Conservation (phyloP, 2,888 invertebrate genomes). For the Margaritifera margaritifera region DNA sequence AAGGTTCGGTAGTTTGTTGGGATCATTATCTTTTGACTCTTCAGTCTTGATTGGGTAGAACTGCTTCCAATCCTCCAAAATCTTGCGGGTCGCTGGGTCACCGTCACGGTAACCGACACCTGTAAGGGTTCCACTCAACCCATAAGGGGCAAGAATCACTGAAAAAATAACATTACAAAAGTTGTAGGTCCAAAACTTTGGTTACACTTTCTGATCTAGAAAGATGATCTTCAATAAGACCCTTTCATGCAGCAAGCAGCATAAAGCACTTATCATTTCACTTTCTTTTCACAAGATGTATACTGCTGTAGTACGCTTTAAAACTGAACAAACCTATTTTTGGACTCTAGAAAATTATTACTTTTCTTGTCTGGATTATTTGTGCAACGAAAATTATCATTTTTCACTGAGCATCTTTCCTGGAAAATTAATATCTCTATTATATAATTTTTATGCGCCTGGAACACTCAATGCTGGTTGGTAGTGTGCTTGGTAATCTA, state of each 20-base stretch:
- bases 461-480: no score
- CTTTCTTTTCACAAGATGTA: not conserved
- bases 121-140: constrained; percentile 91
- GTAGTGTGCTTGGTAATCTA: no score
- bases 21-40: constrained; percentile 39
- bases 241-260: not conserved
- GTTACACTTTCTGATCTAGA: not conserved
- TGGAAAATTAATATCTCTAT: no score
- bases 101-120: constrained; percentile 83
- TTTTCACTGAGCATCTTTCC: no score
- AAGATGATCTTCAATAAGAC: not conserved
- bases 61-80: constrained; percentile 94
- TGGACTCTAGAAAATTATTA: no score
- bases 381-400: no score
- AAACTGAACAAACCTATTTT: no score
- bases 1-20: constrained; percentile 75
- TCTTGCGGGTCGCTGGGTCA: constrained; percentile 78
- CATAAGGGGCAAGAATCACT: constrained; percentile 97
- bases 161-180: constrained; percentile 56
- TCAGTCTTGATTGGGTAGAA: constrained; percentile 79
- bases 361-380: no score
- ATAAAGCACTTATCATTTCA: not conserved
- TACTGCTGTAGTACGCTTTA: no score
- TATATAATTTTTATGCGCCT: no score
- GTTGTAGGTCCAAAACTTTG: not conserved